Conservation (phyloP, 1,140 invertebrate species). For the Zelostemma sp. region DNA sequence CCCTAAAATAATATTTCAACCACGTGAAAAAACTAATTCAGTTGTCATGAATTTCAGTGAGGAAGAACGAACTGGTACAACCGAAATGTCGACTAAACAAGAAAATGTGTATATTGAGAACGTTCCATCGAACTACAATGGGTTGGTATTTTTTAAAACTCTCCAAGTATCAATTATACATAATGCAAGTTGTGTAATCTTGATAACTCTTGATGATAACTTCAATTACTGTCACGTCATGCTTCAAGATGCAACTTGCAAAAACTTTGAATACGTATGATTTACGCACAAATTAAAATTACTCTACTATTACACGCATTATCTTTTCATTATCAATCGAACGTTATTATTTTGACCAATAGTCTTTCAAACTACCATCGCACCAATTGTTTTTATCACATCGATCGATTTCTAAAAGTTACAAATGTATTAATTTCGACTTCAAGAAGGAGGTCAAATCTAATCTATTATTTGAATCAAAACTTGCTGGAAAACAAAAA, state of each 20-base stretch:
- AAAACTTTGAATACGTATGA: background rate
- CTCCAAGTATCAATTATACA: background rate
- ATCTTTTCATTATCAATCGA: too few species aligned
- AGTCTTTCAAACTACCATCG: too few species aligned
- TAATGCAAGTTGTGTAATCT: constrained; percentile 11
- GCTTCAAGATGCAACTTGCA: background rate
- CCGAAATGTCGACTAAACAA: constrained; percentile 22
- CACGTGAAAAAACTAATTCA: too few species aligned
- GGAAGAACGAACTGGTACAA: background rate
- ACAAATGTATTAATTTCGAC: too few species aligned
- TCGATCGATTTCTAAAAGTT: too few species aligned
- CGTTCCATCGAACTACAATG: constrained; percentile 3
- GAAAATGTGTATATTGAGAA: constrained; percentile 26
- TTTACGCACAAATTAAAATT: background rate
- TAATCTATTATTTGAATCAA: too few species aligned
- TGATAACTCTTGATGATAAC: background rate
- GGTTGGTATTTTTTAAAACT: constrained; percentile 20
- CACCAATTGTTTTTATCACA: too few species aligned
- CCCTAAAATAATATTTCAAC: constrained; percentile 5
- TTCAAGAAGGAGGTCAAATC: too few species aligned
- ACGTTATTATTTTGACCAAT: too few species aligned
- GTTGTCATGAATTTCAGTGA: constrained; percentile 13
- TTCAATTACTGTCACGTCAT: background rate
- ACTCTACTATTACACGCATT: too few species aligned
- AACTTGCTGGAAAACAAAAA: too few species aligned